phyloP scores from a whole-genome alignment of 2,888 invertebrate genomes.

The Byasa hedistus region DNA sequence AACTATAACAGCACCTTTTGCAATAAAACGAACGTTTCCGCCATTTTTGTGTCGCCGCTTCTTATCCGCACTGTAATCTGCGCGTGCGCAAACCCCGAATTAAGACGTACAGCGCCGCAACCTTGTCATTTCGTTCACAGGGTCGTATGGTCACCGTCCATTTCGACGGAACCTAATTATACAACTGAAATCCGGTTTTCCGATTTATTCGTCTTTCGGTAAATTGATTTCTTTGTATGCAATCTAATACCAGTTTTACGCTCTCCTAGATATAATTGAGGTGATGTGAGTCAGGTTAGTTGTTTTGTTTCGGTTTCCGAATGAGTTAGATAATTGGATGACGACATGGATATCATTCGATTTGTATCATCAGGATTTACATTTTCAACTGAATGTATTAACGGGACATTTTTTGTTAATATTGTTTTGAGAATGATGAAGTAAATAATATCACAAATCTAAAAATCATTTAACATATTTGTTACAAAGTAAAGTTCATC shows the following conservation, averaged over 20 bases:
- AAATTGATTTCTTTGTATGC: conserved; percentile 30
- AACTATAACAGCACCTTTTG: not conserved
- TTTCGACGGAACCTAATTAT: conserved; percentile 56
- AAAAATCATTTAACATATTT: too few relatives aligned
- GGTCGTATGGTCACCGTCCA: conserved; percentile 51
- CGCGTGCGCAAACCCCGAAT: conserved; percentile 62
- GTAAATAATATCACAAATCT: too few relatives aligned
- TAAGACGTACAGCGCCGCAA: conserved; percentile 61
- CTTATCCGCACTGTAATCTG: conserved; percentile 68
- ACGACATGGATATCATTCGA: conserved; percentile 5
- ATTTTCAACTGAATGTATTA: not conserved
- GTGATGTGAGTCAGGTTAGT: conserved; percentile 13
- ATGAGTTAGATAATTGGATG: conserved; percentile 8
- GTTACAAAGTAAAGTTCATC: too few relatives aligned
- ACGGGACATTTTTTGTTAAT: not conserved
- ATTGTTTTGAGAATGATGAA: not conserved
- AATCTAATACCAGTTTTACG: conserved; percentile 16
- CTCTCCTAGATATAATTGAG: conserved; percentile 23
- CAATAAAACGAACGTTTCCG: conserved; percentile 44
- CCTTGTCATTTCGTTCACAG: conserved; percentile 69
- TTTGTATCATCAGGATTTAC: not conserved
- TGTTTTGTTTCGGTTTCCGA: conserved; percentile 13
- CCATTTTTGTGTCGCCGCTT: conserved; percentile 61
- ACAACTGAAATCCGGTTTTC: conserved; percentile 50
- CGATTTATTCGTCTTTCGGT: conserved; percentile 41